A percentile compares a stretch with the other conserved stretches of the same genome.
Conservation (phyloP, 2,797 vertebrate species). For the Darevskia nairensis region DNA sequence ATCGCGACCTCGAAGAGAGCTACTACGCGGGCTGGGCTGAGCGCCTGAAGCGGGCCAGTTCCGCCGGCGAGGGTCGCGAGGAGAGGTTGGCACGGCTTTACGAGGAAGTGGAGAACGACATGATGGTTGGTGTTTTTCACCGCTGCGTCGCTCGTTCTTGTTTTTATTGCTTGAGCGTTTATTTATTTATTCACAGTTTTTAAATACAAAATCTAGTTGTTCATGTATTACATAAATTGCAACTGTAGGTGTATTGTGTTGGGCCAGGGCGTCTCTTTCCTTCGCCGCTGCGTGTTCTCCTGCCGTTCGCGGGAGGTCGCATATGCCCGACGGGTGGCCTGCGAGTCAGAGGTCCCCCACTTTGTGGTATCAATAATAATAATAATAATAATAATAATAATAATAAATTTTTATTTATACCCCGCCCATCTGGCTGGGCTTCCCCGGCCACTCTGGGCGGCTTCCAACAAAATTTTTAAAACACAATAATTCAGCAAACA, state of each 20-base stretch:
- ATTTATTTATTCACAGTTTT: no score
- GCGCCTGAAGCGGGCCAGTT: conserved; percentile 80
- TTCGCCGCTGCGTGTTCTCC: no score
- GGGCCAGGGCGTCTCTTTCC: neutral
- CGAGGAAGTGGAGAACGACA: conserved; percentile 90
- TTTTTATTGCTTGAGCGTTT: neutral
- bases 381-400: no score
- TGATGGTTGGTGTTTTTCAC: conserved; percentile 82
- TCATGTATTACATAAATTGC: neutral
- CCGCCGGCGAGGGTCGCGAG: conserved; percentile 82
- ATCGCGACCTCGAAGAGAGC: conserved; percentile 88
- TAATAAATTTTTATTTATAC: no score
- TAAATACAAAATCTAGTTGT: neutral
- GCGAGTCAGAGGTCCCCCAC: no score
- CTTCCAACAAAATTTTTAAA: no score
- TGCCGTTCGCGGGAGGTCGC: no score
- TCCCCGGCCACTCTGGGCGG: no score
- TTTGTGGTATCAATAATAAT: no score
- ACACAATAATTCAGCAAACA: no score
- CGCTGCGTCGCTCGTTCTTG: neutral
- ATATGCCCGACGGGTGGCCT: no score
- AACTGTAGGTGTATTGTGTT: neutral
- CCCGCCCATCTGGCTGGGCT: no score
- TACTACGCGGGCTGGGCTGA: conserved; percentile 88
- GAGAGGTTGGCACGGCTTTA: conserved; percentile 87